Conservation (phyloP, 2,113 vertebrate species). For the Oophaga pumilio region DNA sequence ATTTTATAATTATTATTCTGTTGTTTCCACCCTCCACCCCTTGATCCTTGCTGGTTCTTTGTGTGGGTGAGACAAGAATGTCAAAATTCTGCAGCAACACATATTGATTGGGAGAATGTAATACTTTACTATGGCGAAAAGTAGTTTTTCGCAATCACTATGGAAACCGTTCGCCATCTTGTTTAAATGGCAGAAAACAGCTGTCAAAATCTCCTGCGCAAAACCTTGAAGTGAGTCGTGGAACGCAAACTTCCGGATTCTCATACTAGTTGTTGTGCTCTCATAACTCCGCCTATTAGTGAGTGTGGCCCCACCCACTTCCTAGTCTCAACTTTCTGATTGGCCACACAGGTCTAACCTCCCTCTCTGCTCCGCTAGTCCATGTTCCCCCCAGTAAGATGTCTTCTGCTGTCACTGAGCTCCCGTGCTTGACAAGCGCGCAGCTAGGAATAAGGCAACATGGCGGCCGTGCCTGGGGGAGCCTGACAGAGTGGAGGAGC, state of each 20-base stretch:
- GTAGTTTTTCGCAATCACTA: not conserved
- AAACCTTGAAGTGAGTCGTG: not conserved
- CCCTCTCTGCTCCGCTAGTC: not conserved
- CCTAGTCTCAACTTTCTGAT: not conserved
- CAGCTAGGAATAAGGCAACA: constrained; percentile 33
- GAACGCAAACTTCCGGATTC: constrained; percentile 18
- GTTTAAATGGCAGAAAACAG: not conserved
- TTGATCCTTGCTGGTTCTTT: no score
- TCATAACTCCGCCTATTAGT: not conserved
- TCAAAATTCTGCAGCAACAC: no score
- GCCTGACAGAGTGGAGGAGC: not conserved
- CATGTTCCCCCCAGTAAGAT: not conserved
- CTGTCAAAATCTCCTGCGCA: not conserved
- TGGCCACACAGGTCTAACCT: not conserved
- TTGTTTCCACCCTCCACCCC: no score
- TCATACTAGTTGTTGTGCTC: not conserved
- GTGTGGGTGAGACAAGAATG: no score
- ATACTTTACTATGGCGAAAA: no score
- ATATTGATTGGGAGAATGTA: no score
- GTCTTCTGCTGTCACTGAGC: constrained; percentile 20
- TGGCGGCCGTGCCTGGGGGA: not conserved
- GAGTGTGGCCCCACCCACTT: not conserved
- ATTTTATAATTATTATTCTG: no score
- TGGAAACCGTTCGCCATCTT: not conserved
- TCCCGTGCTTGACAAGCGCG: constrained; percentile 19